These are phyloP conservation scores for Philopedon plagiatum DNA, from an alignment of 2,888 invertebrate species.

Conservation along the genomic window DNA sequence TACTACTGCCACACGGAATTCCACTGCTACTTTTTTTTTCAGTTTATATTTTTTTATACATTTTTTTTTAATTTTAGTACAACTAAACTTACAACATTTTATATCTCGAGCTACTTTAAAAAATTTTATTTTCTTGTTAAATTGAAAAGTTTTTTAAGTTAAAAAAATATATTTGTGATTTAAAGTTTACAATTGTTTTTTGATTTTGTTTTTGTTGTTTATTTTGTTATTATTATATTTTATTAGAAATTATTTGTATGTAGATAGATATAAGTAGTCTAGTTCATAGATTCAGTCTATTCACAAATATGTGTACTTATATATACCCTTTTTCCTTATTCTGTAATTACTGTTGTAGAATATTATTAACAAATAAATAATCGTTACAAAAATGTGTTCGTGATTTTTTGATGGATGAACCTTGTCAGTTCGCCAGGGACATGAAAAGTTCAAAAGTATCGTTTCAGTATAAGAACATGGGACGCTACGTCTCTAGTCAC, in stretches of 20 bases:
- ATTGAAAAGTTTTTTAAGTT: not conserved
- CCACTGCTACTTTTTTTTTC: too few species aligned
- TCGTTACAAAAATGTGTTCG: not conserved
- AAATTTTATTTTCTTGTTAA: not conserved
- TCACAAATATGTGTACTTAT: not conserved
- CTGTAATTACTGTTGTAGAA: not conserved
- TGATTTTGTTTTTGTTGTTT: conserved; percentile 1
- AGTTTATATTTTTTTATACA: too few species aligned
- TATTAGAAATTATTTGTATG: too few species aligned
- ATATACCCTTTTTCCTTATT: not conserved
- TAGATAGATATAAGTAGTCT: too few species aligned
- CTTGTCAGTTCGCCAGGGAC: too few species aligned
- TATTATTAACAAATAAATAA: not conserved
- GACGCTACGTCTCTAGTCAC: too few species aligned
- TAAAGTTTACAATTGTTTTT: not conserved
- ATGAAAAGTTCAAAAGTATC: too few species aligned
- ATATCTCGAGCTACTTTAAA: not conserved
- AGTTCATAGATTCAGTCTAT: not conserved
- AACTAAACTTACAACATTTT: too few species aligned
- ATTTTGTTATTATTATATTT: not conserved
- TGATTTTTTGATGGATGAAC: not conserved
- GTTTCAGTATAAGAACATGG: too few species aligned
- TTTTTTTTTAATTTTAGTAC: too few species aligned
- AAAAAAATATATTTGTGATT: not conserved
- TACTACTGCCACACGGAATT: too few species aligned